phyloP scores from a whole-genome alignment of 2,113 vertebrate genomes.

The Lepus europaeus region DNA sequence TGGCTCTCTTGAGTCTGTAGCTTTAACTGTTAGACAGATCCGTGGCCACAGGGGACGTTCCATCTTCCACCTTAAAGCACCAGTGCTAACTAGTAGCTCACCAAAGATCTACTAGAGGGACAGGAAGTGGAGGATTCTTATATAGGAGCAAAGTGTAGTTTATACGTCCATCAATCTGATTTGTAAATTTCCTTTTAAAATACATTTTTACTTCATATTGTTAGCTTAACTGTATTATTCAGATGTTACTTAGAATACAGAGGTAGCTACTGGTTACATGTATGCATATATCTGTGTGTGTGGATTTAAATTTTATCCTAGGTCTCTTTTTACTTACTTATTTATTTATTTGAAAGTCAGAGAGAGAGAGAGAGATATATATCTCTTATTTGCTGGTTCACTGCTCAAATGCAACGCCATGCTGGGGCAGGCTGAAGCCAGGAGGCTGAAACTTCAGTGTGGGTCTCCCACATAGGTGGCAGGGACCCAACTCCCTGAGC shows the following conservation, averaged over 20 bases:
- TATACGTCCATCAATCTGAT: background rate
- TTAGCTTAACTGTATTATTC: constrained; percentile 24
- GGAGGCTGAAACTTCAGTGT: no score
- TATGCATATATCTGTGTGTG: background rate
- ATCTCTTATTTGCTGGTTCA: no score
- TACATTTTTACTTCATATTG: background rate
- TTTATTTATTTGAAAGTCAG: background rate
- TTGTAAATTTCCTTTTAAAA: constrained; percentile 1
- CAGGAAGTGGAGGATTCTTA: background rate
- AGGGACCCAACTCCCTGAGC: no score
- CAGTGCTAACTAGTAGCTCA: background rate
- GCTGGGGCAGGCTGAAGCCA: no score
- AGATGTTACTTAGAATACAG: background rate
- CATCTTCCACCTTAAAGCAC: background rate
- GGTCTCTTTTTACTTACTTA: background rate
- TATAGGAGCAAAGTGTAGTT: background rate
- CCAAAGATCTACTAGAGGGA: background rate
- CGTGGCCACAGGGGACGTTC: background rate
- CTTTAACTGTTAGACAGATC: background rate
- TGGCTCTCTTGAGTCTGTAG: background rate
- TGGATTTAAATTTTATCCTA: background rate
- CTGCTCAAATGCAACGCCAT: no score
- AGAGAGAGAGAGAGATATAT: no score
- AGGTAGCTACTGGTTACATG: background rate
- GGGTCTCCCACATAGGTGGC: no score